Percentiles rank a stretch among this genome's conserved stretches.
These are phyloP conservation scores for Chydorus sphaericus DNA, from an alignment of 2,888 invertebrate species.

Conservation along the genomic window DNA sequence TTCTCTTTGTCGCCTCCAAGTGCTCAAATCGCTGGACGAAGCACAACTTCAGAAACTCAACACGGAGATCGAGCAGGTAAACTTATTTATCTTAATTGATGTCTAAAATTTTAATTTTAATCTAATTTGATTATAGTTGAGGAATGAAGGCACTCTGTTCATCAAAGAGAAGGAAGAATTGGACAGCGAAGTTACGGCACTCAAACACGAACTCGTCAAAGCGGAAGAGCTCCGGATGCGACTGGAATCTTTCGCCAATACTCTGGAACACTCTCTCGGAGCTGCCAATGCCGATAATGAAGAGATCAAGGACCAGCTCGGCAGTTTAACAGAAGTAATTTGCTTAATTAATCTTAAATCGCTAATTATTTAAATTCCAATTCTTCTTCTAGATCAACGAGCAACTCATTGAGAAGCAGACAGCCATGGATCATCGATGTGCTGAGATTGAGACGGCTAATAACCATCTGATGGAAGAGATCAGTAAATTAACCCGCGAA, in stretches of 20 bases:
- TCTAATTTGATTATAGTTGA: background rate
- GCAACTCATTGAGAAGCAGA: background rate
- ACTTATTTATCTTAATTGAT: background rate
- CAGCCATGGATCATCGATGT: background rate
- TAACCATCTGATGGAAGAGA: constrained; percentile 8
- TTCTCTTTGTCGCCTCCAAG: constrained; percentile 6
- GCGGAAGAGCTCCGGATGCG: constrained; percentile 3
- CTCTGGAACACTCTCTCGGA: background rate
- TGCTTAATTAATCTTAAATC: background rate
- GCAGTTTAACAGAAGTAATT: background rate
- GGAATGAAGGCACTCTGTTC: background rate
- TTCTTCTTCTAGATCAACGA: background rate
- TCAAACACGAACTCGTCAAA: constrained; percentile 10
- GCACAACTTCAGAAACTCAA: constrained; percentile 2
- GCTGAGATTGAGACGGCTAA: constrained; percentile 7
- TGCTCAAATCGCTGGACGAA: constrained; percentile 5
- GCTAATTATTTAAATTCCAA: background rate
- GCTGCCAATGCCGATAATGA: background rate
- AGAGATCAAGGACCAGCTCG: constrained; percentile 1
- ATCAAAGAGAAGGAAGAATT: background rate
- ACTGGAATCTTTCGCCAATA: constrained; percentile 2
- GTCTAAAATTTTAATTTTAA: background rate
- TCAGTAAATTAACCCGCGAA: background rate
- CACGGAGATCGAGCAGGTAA: background rate
- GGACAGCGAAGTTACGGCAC: background rate